Evolutionary conservation across 2,888 invertebrate genomes (phyloP).

Genomic region (Criorhina ranunculi): DNA sequence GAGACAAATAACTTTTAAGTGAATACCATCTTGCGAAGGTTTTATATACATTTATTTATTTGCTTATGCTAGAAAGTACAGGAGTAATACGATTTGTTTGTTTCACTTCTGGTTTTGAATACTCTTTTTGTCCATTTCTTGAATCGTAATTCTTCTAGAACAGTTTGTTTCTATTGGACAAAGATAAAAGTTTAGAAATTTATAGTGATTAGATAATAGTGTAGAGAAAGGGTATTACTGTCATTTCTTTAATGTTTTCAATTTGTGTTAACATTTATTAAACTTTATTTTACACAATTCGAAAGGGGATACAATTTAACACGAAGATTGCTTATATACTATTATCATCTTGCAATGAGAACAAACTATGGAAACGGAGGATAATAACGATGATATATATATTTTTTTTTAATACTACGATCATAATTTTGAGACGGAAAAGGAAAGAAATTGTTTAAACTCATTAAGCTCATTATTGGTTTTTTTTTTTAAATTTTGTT

Average conservation of each 20-base stretch:
- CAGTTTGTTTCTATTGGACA: too few species aligned
- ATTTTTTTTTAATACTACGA: slow-evolving; percentile 1
- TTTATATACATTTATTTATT: too few species aligned
- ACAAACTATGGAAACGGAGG: not conserved
- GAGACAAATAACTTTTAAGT: too few species aligned
- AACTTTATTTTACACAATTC: slow-evolving; percentile 8
- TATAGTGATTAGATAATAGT: too few species aligned
- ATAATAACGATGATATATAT: not conserved
- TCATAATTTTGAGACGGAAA: not conserved
- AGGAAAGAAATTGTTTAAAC: not conserved
- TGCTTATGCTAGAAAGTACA: too few species aligned
- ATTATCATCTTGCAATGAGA: not conserved
- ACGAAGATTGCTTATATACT: not conserved
- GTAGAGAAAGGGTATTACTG: not conserved
- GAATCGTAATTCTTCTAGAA: too few species aligned
- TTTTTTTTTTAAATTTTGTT: not conserved
- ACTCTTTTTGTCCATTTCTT: too few species aligned
- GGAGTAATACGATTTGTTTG: too few species aligned
- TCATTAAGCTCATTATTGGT: too few species aligned
- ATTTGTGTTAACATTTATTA: slow-evolving; percentile 1
- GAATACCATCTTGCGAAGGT: too few species aligned
- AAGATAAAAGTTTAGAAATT: too few species aligned
- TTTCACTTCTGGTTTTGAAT: too few species aligned
- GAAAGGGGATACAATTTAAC: slow-evolving; percentile 10
- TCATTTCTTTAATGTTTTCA: slow-evolving; percentile 1